Evolutionary conservation across 2,113 vertebrate genomes (phyloP).

Genomic region (Etheostoma cragini): DNA sequence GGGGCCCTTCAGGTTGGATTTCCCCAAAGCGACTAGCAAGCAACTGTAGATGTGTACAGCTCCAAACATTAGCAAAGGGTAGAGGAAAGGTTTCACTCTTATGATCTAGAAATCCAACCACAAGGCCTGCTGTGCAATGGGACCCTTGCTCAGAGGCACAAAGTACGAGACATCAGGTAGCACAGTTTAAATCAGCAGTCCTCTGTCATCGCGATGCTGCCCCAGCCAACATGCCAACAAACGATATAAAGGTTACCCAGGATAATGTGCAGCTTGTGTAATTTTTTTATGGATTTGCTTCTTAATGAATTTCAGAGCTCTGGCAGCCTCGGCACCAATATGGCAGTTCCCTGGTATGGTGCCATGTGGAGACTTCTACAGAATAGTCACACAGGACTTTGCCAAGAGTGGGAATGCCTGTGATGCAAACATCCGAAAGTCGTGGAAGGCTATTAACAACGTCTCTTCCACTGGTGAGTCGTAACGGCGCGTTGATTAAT

Average conservation of each 20-base stretch:
- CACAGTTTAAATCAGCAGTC: neutral
- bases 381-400: conserved; percentile 91
- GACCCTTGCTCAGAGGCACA: neutral
- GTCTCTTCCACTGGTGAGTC: conserved; percentile 86
- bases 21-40: neutral
- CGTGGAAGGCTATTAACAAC: conserved; percentile 90
- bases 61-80: neutral
- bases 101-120: neutral
- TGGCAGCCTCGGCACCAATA: conserved; percentile 95
- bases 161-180: neutral
- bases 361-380: conserved; percentile 89
- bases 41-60: neutral
- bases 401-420: conserved; percentile 86
- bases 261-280: conserved; percentile 6
- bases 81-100: neutral
- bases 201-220: neutral
- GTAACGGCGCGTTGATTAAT: neutral
- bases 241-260: neutral
- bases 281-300: conserved; percentile 1
- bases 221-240: neutral
- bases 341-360: conserved; percentile 93
- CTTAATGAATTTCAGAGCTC: conserved; percentile 84
- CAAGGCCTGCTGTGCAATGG: neutral
- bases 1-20: neutral
- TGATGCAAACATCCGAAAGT: conserved; percentile 87